Evolutionary conservation across 2,113 vertebrate species (phyloP), one percentile per base, ranked within the genome.

Genomic region (Sclerurus mexicanus): DNA sequence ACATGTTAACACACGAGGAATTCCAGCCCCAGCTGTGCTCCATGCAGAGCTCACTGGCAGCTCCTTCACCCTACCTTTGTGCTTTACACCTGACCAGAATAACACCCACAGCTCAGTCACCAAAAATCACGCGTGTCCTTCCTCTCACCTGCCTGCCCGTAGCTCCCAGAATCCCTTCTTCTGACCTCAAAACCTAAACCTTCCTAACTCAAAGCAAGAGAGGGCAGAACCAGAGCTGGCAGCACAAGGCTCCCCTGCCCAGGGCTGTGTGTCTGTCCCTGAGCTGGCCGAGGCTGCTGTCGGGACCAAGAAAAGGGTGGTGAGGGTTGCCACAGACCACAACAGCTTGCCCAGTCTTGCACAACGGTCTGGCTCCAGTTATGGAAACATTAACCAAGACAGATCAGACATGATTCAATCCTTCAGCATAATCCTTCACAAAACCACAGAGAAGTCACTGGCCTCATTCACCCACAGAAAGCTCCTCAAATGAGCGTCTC

Each of bases 401-500:
- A 95, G 94, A 97, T 94, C 85, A 97, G 96, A 97, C 97, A 96
- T 97, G 97, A 97, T 96, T 97, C 97, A 97, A 60, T 94, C 95
- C 71, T 62, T 74, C 80, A 91, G 91, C 76, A 96, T 23, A 95
- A 94, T 71, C 96, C 78, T 59, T 91, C 88, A 80, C 71, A 92
- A 94, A 97, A 95, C 97, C 96, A 95, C 97, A 97, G 82, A 89
- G 82, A 59, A 87, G 86, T 94, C 95, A 91, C 84, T 22, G 0
- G 23, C 52, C 83, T 46, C 71, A 94, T 96, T 93, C 47, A 59
- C 72, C 87, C 30, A 37, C 81, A 90, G 76, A 68, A 87, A 58
- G 83, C 7, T 76, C 25, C 79, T 96, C 80, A 92, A 76, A 64
- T 16, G 81, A 96, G 86, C 3, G 84, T 39, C 94, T 96, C 78